Evolutionary conservation across 2,888 invertebrate species (phyloP).

Genomic region (Halictus quadricinctus): DNA sequence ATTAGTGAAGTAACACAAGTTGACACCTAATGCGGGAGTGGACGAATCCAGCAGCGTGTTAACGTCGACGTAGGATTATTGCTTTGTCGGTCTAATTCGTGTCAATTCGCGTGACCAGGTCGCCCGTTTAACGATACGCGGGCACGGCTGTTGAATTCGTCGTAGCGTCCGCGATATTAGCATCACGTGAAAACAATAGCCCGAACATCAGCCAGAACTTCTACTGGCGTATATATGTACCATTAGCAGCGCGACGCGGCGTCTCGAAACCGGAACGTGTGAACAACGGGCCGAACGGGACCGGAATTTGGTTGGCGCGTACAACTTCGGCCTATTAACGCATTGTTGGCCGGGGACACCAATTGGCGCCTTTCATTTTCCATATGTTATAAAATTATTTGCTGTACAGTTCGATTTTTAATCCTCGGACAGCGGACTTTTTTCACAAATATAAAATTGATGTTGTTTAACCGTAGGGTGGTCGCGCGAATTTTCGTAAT

Average conservation of each 20-base stretch:
- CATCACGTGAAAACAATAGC: slow-evolving; percentile 71
- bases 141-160: slow-evolving; percentile 55
- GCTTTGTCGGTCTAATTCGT: slow-evolving; percentile 68
- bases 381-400: not conserved
- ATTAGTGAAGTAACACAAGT: not conserved
- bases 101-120: slow-evolving; percentile 73
- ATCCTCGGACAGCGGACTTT: not conserved
- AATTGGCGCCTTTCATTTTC: not conserved
- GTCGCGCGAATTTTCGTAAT: no score
- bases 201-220: slow-evolving; percentile 54
- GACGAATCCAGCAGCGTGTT: slow-evolving; percentile 14
- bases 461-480: no score
- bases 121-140: slow-evolving; percentile 61
- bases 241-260: not conserved
- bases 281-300: slow-evolving; percentile 43
- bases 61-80: slow-evolving; percentile 36
- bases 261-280: slow-evolving; percentile 49
- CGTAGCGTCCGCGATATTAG: slow-evolving; percentile 65
- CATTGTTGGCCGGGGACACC: not conserved
- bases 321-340: slow-evolving; percentile 12
- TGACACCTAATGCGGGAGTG: not conserved
- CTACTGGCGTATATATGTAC: slow-evolving; percentile 38
- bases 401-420: not conserved
- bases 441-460: no score
- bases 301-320: slow-evolving; percentile 41